These are phyloP conservation scores for Protaetia brevitarsis DNA, from an alignment of 1,140 invertebrate species.

Conservation along the genomic window DNA sequence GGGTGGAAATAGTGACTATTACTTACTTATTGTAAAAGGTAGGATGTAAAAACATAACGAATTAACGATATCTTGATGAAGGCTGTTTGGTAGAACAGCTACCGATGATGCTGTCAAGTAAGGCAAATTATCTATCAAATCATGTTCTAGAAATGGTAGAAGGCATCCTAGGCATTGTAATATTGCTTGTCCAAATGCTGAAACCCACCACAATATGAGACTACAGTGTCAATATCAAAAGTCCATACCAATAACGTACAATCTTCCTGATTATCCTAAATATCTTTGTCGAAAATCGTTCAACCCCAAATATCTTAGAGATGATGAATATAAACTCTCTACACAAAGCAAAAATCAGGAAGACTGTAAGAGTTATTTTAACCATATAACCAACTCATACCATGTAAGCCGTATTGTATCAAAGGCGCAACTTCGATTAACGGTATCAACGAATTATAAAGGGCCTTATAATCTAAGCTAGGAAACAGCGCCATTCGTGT, in stretches of 20 bases:
- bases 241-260: too few relatives aligned
- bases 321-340: too few relatives aligned
- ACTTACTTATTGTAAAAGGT: conserved; percentile 92
- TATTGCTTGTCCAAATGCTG: conserved; percentile 88
- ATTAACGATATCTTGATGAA: conserved; percentile 95
- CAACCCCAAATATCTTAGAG: too few relatives aligned
- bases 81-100: conserved; percentile 80
- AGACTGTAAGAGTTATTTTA: neutral
- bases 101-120: conserved; percentile 92
- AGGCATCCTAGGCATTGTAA: conserved; percentile 88
- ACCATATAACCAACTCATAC: conserved; percentile 50
- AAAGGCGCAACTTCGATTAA: conserved; percentile 76
- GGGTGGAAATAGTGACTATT: neutral
- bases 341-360: neutral
- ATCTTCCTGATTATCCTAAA: too few relatives aligned
- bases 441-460: conserved; percentile 84
- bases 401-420: conserved; percentile 78
- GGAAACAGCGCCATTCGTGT: conserved; percentile 87
- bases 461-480: conserved; percentile 90
- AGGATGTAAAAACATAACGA: conserved; percentile 94
- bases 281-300: neutral
- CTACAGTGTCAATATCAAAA: conserved; percentile 16
- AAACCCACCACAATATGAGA: too few relatives aligned
- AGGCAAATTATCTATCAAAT: conserved; percentile 92
- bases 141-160: conserved; percentile 94